Evolutionary conservation across 2,113 vertebrate genomes (phyloP).

Genomic region (Anas platyrhynchos): DNA sequence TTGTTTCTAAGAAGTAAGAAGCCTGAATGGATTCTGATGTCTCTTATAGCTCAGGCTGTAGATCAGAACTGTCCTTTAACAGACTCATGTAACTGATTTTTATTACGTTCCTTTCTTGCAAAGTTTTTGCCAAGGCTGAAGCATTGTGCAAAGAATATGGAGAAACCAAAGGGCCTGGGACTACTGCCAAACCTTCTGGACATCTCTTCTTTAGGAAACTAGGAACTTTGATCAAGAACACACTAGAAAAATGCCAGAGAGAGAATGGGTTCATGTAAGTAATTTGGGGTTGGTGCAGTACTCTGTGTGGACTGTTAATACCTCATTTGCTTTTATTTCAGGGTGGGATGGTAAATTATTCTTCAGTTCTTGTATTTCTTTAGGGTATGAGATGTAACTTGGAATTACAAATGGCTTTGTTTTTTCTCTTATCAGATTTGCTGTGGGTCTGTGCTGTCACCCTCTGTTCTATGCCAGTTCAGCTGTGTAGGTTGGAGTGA

Average conservation of each 20-base stretch:
- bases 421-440: background rate
- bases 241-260: slow-evolving; percentile 94
- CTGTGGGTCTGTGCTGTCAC: background rate
- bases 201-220: slow-evolving; percentile 97
- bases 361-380: background rate
- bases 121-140: slow-evolving; percentile 92
- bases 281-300: background rate
- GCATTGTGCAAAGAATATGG: slow-evolving; percentile 95
- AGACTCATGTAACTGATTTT: background rate
- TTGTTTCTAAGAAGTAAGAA: slow-evolving; percentile 12
- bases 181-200: slow-evolving; percentile 93
- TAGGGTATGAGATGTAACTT: background rate
- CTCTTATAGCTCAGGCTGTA: background rate
- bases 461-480: background rate
- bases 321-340: background rate
- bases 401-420: background rate
- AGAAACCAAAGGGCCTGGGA: slow-evolving; percentile 94
- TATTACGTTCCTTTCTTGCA: background rate
- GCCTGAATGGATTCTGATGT: background rate
- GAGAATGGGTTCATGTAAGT: slow-evolving; percentile 99
- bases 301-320: background rate
- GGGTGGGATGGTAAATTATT: background rate
- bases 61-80: background rate
- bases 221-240: slow-evolving; percentile 89
- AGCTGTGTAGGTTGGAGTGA: background rate